A percentile compares a stretch with the other conserved stretches of the same genome.
These are phyloP conservation scores for Neodon shergylaensis DNA, from an alignment of 2,113 vertebrate genomes.

Conservation along the genomic window DNA sequence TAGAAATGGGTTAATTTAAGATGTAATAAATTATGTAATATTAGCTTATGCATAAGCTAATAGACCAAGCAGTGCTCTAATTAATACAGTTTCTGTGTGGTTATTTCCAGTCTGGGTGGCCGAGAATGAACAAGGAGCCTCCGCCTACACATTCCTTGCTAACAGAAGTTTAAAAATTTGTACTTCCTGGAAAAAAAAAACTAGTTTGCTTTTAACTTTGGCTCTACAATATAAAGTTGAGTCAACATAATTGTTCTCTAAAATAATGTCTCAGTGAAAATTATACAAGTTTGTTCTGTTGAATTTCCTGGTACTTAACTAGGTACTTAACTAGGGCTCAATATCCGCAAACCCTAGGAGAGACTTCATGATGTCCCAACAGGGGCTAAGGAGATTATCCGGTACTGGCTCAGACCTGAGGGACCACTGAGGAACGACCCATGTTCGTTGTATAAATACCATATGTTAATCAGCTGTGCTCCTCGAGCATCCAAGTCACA, in stretches of 20 bases:
- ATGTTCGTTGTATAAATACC: too few relatives aligned
- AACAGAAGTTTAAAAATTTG: slow-evolving; percentile 31
- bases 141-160: not conserved
- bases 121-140: too few relatives aligned
- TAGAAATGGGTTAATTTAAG: too few relatives aligned
- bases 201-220: slow-evolving; percentile 60
- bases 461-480: too few relatives aligned
- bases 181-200: slow-evolving; percentile 48
- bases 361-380: not conserved
- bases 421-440: not conserved
- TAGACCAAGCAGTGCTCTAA: too few relatives aligned
- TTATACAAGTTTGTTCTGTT: not conserved
- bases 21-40: too few relatives aligned
- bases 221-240: slow-evolving; percentile 48
- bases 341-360: not conserved
- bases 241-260: slow-evolving; percentile 35
- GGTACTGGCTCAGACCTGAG: too few relatives aligned
- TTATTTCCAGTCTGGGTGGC: too few relatives aligned
- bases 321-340: not conserved
- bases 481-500: not conserved
- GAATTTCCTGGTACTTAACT: not conserved
- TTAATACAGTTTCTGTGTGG: too few relatives aligned
- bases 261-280: slow-evolving; percentile 10
- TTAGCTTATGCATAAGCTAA: too few relatives aligned
- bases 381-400: not conserved